Conservation (phyloP, 2,113 vertebrate species). For the Anhinga anhinga region DNA sequence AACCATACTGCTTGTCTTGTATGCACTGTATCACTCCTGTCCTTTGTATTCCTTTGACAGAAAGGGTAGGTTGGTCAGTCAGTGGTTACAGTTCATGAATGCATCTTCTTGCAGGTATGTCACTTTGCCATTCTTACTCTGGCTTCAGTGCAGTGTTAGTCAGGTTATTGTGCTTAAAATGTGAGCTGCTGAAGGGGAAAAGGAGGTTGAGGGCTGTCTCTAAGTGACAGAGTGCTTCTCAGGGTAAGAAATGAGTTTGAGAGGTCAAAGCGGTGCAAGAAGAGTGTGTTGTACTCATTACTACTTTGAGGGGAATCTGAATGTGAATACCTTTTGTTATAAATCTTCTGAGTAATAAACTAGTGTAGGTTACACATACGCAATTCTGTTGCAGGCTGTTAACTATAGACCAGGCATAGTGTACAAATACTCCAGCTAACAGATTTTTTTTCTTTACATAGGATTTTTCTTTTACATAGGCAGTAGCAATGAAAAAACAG, state of each 20-base stretch:
- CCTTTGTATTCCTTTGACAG: background rate
- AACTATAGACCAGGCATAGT: background rate
- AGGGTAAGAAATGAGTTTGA: background rate
- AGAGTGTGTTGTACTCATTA: background rate
- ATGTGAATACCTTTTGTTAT: background rate
- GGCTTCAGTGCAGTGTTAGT: background rate
- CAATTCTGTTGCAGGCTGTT: background rate
- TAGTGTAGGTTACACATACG: background rate
- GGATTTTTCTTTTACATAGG: background rate
- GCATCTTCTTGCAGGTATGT: background rate
- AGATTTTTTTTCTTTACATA: background rate
- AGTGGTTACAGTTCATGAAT: background rate
- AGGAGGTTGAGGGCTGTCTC: background rate
- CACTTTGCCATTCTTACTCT: background rate
- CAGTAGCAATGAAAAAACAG: background rate
- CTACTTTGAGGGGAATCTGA: background rate
- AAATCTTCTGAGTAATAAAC: background rate
- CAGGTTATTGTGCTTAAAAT: background rate
- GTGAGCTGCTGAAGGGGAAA: background rate
- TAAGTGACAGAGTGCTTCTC: background rate
- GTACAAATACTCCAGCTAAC: background rate
- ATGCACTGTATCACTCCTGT: background rate
- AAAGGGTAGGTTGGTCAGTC: background rate
- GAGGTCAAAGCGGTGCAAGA: background rate
- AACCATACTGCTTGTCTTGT: background rate